Evolutionary conservation across 2,113 vertebrate species (phyloP).

Genomic region (Epinephelus fuscoguttatus): DNA sequence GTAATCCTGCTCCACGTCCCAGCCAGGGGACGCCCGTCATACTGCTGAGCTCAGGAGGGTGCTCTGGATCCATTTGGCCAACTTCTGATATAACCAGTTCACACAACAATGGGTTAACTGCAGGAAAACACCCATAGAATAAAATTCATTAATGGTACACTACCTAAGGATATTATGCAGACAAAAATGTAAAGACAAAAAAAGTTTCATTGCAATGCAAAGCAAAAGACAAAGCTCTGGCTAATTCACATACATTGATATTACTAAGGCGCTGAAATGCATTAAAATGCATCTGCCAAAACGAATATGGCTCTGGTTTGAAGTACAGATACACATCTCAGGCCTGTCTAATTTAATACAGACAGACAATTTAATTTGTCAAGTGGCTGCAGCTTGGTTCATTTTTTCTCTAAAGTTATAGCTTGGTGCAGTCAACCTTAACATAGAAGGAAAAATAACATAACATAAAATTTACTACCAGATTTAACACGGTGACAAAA

Average conservation of each 20-base stretch:
- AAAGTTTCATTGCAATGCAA: not conserved
- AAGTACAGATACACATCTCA: not conserved
- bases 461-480: no score
- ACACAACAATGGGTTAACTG: not conserved
- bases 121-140: not conserved
- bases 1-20: slow-evolving; percentile 56
- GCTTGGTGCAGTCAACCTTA: not conserved
- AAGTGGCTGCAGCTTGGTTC: not conserved
- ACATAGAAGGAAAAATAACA: no score
- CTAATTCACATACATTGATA: not conserved
- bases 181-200: not conserved
- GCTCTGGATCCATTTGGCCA: slow-evolving; percentile 77
- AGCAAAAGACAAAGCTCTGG: not conserved
- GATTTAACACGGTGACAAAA: no score
- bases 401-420: not conserved
- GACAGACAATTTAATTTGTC: not conserved
- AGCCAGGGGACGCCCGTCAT: slow-evolving; percentile 41
- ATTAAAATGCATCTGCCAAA: not conserved
- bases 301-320: not conserved
- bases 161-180: not conserved
- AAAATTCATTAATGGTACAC: not conserved
- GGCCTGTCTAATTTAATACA: not conserved
- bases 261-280: not conserved
- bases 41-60: slow-evolving; percentile 35
- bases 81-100: not conserved